Evolutionary conservation across 2,888 invertebrate genomes (phyloP).

Genomic region (Pherbina coryleti): DNA sequence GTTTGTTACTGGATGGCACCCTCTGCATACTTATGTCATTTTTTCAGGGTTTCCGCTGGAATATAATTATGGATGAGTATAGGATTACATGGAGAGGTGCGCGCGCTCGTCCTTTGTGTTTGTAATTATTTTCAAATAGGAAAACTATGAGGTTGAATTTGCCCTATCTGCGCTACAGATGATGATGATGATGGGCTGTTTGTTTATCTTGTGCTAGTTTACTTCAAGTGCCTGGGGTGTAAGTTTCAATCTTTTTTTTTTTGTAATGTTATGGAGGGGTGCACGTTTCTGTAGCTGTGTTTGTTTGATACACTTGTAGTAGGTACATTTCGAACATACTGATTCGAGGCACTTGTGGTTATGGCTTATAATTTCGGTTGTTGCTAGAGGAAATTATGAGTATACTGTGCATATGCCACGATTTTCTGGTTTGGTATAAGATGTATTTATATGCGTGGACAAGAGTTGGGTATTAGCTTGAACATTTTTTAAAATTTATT

Average conservation of each 20-base stretch:
- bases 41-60: not conserved
- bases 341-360: slow-evolving; percentile 43
- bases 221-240: slow-evolving; percentile 10
- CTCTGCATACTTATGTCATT: not conserved
- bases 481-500: too few species aligned
- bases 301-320: not conserved
- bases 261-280: not conserved
- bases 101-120: slow-evolving; percentile 19
- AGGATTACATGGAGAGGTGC: slow-evolving; percentile 34
- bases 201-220: slow-evolving; percentile 20
- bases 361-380: slow-evolving; percentile 41
- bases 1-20: not conserved
- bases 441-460: not conserved
- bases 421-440: not conserved
- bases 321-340: not conserved
- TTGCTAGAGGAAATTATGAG: not conserved
- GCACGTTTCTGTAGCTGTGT: not conserved
- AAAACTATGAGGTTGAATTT: slow-evolving; percentile 32
- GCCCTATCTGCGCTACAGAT: not conserved
- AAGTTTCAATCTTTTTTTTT: not conserved
- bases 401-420: slow-evolving; percentile 15
- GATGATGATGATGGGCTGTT: slow-evolving; percentile 28
- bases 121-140: slow-evolving; percentile 37
- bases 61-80: slow-evolving; percentile 39
- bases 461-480: too few species aligned